These are phyloP conservation scores for Neuroterus valhalla DNA, from an alignment of 1,140 invertebrate genomes.

Conservation along the genomic window DNA sequence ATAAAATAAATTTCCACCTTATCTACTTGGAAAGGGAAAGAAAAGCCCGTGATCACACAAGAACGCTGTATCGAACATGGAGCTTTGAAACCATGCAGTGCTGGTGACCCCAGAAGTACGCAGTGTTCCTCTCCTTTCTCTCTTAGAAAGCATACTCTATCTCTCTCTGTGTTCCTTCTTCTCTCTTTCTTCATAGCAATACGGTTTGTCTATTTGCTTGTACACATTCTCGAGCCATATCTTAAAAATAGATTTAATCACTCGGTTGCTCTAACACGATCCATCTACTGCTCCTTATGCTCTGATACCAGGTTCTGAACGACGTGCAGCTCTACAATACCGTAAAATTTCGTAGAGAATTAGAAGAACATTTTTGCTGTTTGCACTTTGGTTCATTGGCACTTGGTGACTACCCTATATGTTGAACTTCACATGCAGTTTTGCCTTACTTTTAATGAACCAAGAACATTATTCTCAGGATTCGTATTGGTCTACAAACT, in stretches of 20 bases:
- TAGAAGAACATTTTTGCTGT: not conserved
- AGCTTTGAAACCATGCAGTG: slow-evolving; percentile 70
- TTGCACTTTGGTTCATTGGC: not conserved
- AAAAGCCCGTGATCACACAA: slow-evolving; percentile 56
- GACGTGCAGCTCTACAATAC: slow-evolving; percentile 17
- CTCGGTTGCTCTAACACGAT: slow-evolving; percentile 47
- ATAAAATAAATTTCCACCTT: slow-evolving; percentile 50
- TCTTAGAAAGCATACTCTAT: slow-evolving; percentile 48
- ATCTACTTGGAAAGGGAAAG: slow-evolving; percentile 55
- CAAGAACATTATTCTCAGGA: no score
- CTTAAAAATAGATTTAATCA: slow-evolving; percentile 68
- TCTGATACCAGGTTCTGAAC: not conserved
- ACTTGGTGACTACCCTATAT: no score
- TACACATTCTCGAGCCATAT: slow-evolving; percentile 58
- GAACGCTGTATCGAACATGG: slow-evolving; percentile 66
- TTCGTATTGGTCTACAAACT: no score
- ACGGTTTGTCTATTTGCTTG: slow-evolving; percentile 54
- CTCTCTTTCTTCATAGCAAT: slow-evolving; percentile 42
- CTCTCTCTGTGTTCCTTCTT: slow-evolving; percentile 48
- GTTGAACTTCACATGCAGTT: no score
- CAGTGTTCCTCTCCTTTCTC: slow-evolving; percentile 52
- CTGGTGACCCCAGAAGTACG: slow-evolving; percentile 70
- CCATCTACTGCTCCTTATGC: slow-evolving; percentile 45
- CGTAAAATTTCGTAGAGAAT: slow-evolving; percentile 26
- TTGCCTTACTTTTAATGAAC: no score